Evolutionary conservation across 2,113 vertebrate species (phyloP), one percentile per base, ranked within the genome.

Genomic region (Melanocharis versteri): DNA sequence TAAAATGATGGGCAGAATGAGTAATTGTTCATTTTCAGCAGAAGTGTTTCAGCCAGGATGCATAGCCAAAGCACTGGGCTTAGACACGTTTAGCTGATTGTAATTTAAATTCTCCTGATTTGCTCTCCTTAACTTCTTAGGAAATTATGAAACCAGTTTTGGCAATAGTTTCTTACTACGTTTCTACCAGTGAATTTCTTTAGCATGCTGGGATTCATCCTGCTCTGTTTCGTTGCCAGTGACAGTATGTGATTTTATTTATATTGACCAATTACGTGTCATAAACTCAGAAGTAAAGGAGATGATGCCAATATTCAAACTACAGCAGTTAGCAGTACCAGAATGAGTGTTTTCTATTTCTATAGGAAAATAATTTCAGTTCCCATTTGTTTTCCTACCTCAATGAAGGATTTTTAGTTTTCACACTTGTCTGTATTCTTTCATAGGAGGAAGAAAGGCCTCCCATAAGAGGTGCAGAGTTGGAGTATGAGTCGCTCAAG

Each of bases 401-500:
- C 37, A 51, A 1, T 22, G 68, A 33, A 61, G 61, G 31, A 28
- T 47, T 90, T 89, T 73, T 83, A 10, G 44, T 94, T 90, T 92
- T 94, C 78, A 77, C 19, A 35, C 30, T 89, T 85, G 30, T 87
- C 42, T 96, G 35, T 91, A 9, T 96, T 87, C 72, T 81, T 94
- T 81, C 54, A 51, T 65, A 99, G 99, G 99, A 99, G 87, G 98
- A 99, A 87, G 98, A 99, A 96, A 98, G 98, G 77, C 99, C 98
- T 96, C 99, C 98, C 83, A 98, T 99, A 50, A 99, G 99, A 91
- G 98, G 99, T 51, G 99, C 99, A 33, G 99, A 99, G 91, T 96
- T 99, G 97, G 99, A 99, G 94, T 99, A 99, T 35, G 99, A 99
- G 86, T 99, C 99, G 0, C 99, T 99, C 70, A 99, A 99, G 99